A percentile compares a stretch with the other conserved stretches of the same genome.
phyloP scores from a whole-genome alignment of 2,888 invertebrate species.

The Cylloceria caligata region DNA sequence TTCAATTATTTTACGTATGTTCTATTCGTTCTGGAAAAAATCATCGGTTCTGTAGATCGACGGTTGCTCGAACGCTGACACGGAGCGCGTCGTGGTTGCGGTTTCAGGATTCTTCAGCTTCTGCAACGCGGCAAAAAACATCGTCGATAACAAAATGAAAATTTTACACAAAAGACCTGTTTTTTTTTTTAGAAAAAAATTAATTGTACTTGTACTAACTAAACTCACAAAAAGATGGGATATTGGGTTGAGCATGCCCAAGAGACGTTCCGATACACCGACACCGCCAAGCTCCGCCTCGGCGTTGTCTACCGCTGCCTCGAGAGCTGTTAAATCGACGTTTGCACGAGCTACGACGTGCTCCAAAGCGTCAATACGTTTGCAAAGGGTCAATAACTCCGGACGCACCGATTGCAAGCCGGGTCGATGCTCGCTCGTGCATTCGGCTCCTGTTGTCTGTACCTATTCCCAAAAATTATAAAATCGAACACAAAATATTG shows the following conservation, averaged over 20 bases:
- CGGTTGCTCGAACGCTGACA: conserved; percentile 74
- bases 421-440: conserved; percentile 78
- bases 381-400: conserved; percentile 77
- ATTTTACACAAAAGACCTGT: background rate
- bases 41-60: conserved; percentile 78
- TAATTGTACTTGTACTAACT: background rate
- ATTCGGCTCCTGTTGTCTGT: conserved; percentile 79
- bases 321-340: conserved; percentile 80
- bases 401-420: conserved; percentile 76
- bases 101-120: conserved; percentile 78
- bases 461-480: conserved; percentile 71
- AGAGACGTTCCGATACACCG: conserved; percentile 79
- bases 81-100: conserved; percentile 65
- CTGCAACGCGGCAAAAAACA: conserved; percentile 71
- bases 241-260: conserved; percentile 83
- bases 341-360: conserved; percentile 80
- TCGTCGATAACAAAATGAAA: background rate
- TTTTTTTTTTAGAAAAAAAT: conserved; percentile 13
- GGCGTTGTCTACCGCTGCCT: conserved; percentile 81
- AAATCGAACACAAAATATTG: background rate
- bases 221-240: conserved; percentile 81
- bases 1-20: conserved; percentile 15
- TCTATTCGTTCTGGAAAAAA: conserved; percentile 75
- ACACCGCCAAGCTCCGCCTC: conserved; percentile 79
- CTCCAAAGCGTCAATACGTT: conserved; percentile 82